Percentiles rank a stretch among this genome's conserved stretches.
phyloP scores from a whole-genome alignment of 1,140 invertebrate species.

The Cecropterus lyciades region DNA sequence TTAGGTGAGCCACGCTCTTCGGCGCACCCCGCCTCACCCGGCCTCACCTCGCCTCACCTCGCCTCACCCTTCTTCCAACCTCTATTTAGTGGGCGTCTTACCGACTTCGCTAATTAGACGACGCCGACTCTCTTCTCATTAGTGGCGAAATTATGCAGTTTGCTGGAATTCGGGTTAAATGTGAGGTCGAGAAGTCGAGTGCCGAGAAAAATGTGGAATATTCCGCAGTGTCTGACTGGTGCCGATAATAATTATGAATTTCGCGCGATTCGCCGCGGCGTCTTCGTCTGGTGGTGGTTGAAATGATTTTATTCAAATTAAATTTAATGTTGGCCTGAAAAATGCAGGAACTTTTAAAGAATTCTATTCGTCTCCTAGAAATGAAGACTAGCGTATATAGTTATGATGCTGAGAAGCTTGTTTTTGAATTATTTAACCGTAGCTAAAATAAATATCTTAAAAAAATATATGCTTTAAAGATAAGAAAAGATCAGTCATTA shows the following conservation, averaged over 20 bases:
- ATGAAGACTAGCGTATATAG: neutral
- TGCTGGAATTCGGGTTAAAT: slow-evolving; percentile 81
- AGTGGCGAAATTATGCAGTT: slow-evolving; percentile 83
- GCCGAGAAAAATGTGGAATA: slow-evolving; percentile 64
- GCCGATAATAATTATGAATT: slow-evolving; percentile 35
- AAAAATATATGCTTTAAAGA: too few relatives aligned
- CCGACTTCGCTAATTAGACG: slow-evolving; percentile 80
- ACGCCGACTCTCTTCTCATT: slow-evolving; percentile 80
- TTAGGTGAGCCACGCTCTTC: slow-evolving; percentile 78
- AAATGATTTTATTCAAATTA: slow-evolving; percentile 34
- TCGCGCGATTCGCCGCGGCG: slow-evolving; percentile 23
- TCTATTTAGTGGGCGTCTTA: slow-evolving; percentile 80
- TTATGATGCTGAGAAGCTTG: neutral
- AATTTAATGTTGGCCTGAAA: slow-evolving; percentile 21
- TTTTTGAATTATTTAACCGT: neutral
- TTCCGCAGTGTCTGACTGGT: slow-evolving; percentile 49
- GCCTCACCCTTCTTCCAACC: slow-evolving; percentile 55
- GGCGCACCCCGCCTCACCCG: slow-evolving; percentile 41
- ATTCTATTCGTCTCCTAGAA: slow-evolving; percentile 1
- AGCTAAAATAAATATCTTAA: too few relatives aligned
- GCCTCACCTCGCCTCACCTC: slow-evolving; percentile 34
- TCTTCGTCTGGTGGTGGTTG: slow-evolving; percentile 12
- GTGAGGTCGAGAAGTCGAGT: slow-evolving; percentile 71
- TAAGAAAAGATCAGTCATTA: too few relatives aligned
- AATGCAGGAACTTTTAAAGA: slow-evolving; percentile 19